Evolutionary conservation across 2,113 vertebrate species (phyloP).

Genomic region (Corvus moneduloides): DNA sequence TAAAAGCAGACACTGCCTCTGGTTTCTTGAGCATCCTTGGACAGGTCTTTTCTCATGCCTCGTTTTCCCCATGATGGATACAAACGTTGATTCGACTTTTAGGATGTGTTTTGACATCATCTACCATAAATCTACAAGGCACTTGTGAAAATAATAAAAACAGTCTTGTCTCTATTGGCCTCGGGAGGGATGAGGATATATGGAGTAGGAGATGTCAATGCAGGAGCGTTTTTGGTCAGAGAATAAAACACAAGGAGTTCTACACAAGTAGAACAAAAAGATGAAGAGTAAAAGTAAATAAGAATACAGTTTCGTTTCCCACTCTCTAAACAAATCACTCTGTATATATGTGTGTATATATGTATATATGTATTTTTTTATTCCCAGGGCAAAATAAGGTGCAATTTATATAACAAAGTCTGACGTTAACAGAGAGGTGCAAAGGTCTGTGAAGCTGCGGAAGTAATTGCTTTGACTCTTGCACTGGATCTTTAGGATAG

Average conservation of each 20-base stretch:
- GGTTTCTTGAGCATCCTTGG: background rate
- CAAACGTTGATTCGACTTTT: background rate
- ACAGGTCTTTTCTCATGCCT: background rate
- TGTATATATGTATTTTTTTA: background rate
- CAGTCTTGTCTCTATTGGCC: background rate
- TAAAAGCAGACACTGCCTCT: background rate
- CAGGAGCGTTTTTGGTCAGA: background rate
- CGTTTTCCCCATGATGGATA: background rate
- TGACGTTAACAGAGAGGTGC: slow-evolving; percentile 16
- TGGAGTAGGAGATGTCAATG: background rate
- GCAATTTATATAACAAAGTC: slow-evolving; percentile 21
- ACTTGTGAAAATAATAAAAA: background rate
- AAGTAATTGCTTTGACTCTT: slow-evolving; percentile 63
- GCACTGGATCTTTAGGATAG: background rate
- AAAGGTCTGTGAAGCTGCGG: slow-evolving; percentile 14
- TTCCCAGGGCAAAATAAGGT: background rate
- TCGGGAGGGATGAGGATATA: background rate
- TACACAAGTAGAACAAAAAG: background rate
- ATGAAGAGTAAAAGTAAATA: background rate
- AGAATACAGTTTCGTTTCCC: background rate
- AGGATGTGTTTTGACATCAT: background rate
- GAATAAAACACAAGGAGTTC: background rate
- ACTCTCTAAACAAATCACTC: background rate
- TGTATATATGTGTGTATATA: rapidly evolving
- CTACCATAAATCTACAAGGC: background rate